Percentiles rank a stretch among this genome's conserved stretches.
Conservation (phyloP, 2,113 vertebrate genomes). For the Pangasianodon hypophthalmus region DNA sequence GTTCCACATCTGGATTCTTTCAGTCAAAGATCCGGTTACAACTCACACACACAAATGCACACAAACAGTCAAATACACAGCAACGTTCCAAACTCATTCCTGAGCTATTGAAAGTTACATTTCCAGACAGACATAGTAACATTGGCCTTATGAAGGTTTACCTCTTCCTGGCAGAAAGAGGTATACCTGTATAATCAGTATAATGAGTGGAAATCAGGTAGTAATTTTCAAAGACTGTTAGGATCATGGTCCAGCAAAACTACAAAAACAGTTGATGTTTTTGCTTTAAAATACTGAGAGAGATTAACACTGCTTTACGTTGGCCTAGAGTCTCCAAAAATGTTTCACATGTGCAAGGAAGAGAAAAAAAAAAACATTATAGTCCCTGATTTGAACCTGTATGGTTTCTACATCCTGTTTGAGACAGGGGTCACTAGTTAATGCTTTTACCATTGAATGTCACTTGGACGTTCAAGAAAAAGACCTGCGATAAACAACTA, state of each 20-base stretch:
- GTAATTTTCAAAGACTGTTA: neutral
- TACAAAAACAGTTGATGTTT: neutral
- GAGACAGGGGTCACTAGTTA: neutral
- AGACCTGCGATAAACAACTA: neutral
- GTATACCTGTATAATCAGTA: neutral
- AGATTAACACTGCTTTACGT: neutral
- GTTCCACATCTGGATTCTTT: conserved; percentile 77
- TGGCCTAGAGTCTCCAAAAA: neutral
- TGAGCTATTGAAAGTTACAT: neutral
- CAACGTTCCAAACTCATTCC: neutral
- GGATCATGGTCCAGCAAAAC: neutral
- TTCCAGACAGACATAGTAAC: neutral
- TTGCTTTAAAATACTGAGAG: neutral
- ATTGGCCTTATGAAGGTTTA: neutral
- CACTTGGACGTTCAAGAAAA: neutral
- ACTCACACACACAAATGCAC: conserved; percentile 33
- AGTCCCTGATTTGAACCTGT: neutral
- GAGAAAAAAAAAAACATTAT: neutral
- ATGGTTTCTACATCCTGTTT: neutral
- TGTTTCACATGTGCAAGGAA: neutral
- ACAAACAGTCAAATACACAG: conserved; percentile 2
- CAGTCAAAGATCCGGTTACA: conserved; percentile 67
- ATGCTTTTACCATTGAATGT: neutral
- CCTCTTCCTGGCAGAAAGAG: neutral
- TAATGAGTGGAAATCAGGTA: neutral